A percentile compares a stretch with the other conserved stretches of the same genome.
These are phyloP conservation scores for Ashinkailepas kermadecensis DNA, from an alignment of 2,888 invertebrate species.

Conservation along the genomic window DNA sequence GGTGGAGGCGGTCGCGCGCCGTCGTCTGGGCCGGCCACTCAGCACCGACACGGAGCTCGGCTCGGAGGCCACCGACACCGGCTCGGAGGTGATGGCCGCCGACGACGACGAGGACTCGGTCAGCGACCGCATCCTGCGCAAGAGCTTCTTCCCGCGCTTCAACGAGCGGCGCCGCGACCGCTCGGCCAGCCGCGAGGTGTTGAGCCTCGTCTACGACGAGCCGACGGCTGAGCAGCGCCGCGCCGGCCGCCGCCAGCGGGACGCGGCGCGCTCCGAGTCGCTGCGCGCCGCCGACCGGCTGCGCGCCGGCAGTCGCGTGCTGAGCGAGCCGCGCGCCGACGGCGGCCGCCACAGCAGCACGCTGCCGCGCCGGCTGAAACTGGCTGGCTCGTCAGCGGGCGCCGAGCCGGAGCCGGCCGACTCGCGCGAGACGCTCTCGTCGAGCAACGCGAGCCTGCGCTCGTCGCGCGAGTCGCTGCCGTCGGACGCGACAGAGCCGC, in stretches of 20 bases:
- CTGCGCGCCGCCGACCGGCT: not conserved
- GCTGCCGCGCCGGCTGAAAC: not conserved
- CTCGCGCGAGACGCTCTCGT: not conserved
- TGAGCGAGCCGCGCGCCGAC: not conserved
- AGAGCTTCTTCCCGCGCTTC: slow-evolving; percentile 81
- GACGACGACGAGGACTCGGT: slow-evolving; percentile 42
- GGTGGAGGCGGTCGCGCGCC: not conserved
- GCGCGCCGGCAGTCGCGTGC: not conserved
- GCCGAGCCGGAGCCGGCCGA: not conserved
- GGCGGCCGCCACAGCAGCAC: not conserved
- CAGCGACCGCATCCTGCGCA: slow-evolving; percentile 74
- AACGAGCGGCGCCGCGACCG: slow-evolving; percentile 51
- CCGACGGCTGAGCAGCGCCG: not conserved
- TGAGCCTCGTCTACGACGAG: slow-evolving; percentile 16
- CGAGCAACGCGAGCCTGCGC: slow-evolving; percentile 15
- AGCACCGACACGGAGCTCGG: not conserved
- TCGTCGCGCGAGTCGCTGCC: slow-evolving; percentile 18
- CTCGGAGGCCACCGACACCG: slow-evolving; percentile 4
- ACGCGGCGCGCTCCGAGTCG: not conserved
- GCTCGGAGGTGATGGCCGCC: not conserved
- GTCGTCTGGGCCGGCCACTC: not conserved
- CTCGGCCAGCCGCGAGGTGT: not conserved
- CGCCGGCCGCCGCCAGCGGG: slow-evolving; percentile 5
- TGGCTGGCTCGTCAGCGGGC: not conserved
- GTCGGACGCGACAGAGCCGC: slow-evolving; percentile 7